Evolutionary conservation across 2,113 vertebrate species (phyloP).

Genomic region (Cyphomyrus discorhynchus): DNA sequence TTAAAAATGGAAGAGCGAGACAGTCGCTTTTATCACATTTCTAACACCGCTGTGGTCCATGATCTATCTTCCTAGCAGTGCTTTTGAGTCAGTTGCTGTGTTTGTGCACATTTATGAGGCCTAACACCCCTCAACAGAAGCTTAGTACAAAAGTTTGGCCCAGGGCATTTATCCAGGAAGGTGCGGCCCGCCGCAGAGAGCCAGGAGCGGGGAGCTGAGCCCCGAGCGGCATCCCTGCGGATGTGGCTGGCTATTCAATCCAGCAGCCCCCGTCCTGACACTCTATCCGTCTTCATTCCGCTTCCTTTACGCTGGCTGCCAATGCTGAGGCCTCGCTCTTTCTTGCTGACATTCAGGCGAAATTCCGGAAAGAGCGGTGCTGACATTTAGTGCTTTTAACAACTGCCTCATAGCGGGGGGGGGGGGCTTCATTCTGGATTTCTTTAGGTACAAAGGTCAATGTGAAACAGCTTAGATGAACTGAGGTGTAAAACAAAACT

Average conservation of each 20-base stretch:
- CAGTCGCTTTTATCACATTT: not conserved
- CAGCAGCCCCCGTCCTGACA: not conserved
- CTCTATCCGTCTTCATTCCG: not conserved
- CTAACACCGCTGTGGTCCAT: not conserved
- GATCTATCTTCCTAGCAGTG: not conserved
- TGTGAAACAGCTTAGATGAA: slow-evolving; percentile 24
- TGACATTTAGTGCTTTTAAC: slow-evolving; percentile 36
- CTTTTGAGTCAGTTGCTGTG: not conserved
- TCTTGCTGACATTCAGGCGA: slow-evolving; percentile 35
- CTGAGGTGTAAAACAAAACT: slow-evolving; percentile 14
- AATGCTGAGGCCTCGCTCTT: slow-evolving; percentile 13
- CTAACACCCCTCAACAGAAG: not conserved
- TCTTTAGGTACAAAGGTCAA: slow-evolving; percentile 29
- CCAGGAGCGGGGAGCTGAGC: not conserved
- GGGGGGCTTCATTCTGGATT: slow-evolving; percentile 15
- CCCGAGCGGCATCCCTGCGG: not conserved
- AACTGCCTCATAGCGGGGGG: slow-evolving; percentile 16
- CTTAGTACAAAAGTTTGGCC: not conserved
- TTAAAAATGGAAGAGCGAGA: not conserved
- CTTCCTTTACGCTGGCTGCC: slow-evolving; percentile 14
- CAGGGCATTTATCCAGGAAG: not conserved
- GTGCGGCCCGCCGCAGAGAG: not conserved
- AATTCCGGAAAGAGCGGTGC: slow-evolving; percentile 20
- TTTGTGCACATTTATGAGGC: not conserved
- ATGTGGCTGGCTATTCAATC: not conserved